Evolutionary conservation across 2,113 vertebrate genomes (phyloP), one percentile per base, ranked within the genome.

Genomic region (Cavia porcellus): DNA sequence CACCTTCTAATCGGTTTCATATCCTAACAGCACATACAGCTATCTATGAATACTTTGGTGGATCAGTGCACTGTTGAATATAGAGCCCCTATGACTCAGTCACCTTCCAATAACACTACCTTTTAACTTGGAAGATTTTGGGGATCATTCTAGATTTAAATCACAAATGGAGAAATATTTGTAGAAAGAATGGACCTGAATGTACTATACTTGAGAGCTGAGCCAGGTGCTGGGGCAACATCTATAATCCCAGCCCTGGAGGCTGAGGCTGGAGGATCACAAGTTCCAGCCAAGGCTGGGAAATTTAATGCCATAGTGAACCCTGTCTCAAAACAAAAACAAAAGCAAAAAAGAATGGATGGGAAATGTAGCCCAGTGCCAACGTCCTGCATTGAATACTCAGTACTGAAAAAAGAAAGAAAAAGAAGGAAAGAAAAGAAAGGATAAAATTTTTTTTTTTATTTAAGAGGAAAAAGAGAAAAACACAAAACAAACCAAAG

Each of bases 391-490:
- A 45, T 47, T 77, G 42, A 77, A 30, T 77, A 6, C 74, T 25
- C 45, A 47, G 42, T 77, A 47, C 25, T 77, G 52, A 10, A 32
- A 42, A 15, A 32, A 66, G 42, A 64, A 25, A 25, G 5, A 24
- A 12, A n/a, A 72, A 74, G 6, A 2, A 7, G 22, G 13, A 12
- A 13, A 57, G 7, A 38, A 19, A 2, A 1, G n/a, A n/a, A n/a
- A n/a, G n/a, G n/a, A n/a, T n/a, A n/a, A n/a, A n/a, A n/a, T n/a
- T n/a, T n/a, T n/a, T n/a, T n/a, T n/a, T n/a, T n/a, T n/a, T n/a
- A n/a, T n/a, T n/a, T n/a, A n/a, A n/a, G n/a, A n/a, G n/a, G n/a
- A n/a, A n/a, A n/a, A n/a, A n/a, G n/a, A n/a, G n/a, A n/a, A n/a
- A n/a, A n/a, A n/a, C n/a, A n/a, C n/a, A n/a, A n/a, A n/a, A n/a